Evolutionary conservation across 2,888 invertebrate genomes (phyloP).

Genomic region (Agrochola lychnidis): DNA sequence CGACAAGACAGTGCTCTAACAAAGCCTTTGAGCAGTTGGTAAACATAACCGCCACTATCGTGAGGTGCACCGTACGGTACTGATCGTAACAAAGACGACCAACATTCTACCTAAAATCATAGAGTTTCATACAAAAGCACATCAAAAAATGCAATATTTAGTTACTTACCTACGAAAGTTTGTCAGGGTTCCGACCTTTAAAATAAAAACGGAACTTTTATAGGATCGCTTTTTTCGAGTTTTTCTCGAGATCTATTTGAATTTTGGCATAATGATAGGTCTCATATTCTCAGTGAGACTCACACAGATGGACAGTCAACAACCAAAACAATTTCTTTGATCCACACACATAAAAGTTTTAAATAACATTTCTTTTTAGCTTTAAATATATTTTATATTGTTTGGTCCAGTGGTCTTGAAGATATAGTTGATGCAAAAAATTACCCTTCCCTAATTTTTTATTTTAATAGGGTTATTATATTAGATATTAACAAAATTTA

Average conservation of each 20-base stretch:
- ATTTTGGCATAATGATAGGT: no score
- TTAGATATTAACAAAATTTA: no score
- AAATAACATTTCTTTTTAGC: no score
- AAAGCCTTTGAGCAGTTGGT: neutral
- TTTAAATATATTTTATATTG: neutral
- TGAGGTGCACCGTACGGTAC: conserved; percentile 1
- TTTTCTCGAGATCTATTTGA: no score
- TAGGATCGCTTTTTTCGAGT: neutral
- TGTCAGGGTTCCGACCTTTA: neutral
- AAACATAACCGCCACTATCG: neutral
- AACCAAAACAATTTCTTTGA: no score
- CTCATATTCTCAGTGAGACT: no score
- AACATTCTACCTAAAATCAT: neutral
- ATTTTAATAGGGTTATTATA: no score
- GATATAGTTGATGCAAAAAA: neutral
- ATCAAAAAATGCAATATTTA: neutral
- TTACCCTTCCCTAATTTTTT: no score
- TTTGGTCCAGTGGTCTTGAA: neutral
- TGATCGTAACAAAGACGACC: conserved; percentile 7
- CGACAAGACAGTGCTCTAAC: neutral
- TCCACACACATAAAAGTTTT: no score
- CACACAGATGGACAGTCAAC: no score
- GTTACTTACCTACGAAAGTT: conserved; percentile 1
- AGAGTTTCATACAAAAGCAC: conserved; percentile 6
- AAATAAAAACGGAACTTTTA: neutral